Evolutionary conservation across 2,888 invertebrate genomes (phyloP).

Genomic region (Tenodera sinensis): DNA sequence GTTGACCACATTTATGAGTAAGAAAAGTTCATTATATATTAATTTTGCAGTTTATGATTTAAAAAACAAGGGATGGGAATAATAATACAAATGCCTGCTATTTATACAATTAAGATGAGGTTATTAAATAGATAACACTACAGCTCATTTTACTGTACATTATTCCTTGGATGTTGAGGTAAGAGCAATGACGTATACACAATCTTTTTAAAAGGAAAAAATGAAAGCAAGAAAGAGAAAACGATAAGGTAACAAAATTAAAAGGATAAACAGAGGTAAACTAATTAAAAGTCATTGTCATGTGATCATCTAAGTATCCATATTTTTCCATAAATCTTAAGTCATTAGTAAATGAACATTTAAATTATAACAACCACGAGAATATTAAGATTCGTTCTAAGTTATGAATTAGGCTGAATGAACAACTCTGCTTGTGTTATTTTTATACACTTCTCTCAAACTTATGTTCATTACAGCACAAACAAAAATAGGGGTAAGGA

Average conservation of each 20-base stretch:
- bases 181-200: not conserved
- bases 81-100: not conserved
- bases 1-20: not conserved
- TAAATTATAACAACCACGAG: slow-evolving; percentile 4
- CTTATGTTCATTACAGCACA: not conserved
- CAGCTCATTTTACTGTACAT: not conserved
- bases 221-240: no score
- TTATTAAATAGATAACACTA: not conserved
- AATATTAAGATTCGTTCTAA: not conserved
- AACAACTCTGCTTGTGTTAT: not conserved
- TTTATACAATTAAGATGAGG: not conserved
- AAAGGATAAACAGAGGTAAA: not conserved
- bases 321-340: not conserved
- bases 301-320: not conserved
- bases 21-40: not conserved
- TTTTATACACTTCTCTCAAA: not conserved
- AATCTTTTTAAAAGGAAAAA: not conserved
- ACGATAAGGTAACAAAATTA: no score
- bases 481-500: not conserved
- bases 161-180: not conserved
- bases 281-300: not conserved
- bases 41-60: not conserved
- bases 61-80: not conserved
- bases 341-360: slow-evolving; percentile 18
- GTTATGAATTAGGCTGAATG: not conserved